Percentiles rank a stretch among this genome's conserved stretches.
Evolutionary conservation across 37 sponge, comb jelly and placozoan species (phyloP).

Genomic region (Aphrocallistes beatrix): DNA sequence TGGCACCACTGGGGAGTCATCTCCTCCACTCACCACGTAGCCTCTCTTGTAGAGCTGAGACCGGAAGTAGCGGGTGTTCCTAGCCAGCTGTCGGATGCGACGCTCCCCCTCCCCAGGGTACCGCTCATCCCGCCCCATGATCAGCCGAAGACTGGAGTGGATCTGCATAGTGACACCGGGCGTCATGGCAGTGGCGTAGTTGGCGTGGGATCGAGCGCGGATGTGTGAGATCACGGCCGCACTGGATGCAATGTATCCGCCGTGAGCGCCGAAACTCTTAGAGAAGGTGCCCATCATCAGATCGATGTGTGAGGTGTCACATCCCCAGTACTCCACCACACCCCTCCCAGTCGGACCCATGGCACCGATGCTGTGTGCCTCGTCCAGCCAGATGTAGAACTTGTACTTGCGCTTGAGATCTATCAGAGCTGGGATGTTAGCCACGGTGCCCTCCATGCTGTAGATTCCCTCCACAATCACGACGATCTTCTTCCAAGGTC

Average conservation of each 20-base stretch:
- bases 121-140: slow-evolving; percentile 89
- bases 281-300: slow-evolving; percentile 99
- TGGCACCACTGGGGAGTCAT: slow-evolving; percentile 30
- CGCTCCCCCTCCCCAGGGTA: slow-evolving; percentile 13
- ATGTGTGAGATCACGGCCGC: slow-evolving; percentile 77
- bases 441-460: slow-evolving; percentile 93
- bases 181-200: slow-evolving; percentile 68
- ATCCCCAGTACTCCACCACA: slow-evolving; percentile 76
- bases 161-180: slow-evolving; percentile 67
- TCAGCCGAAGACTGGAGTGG: slow-evolving; percentile 50
- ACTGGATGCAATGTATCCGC: slow-evolving; percentile 89
- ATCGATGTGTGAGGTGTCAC: slow-evolving; percentile 76
- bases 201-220: slow-evolving; percentile 59
- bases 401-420: slow-evolving; percentile 95
- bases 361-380: slow-evolving; percentile 98
- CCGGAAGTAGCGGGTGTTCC: slow-evolving; percentile 31
- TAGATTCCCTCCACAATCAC: slow-evolving; percentile 95
- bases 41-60: slow-evolving; percentile 11
- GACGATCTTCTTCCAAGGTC: slow-evolving; percentile 96
- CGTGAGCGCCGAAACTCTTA: slow-evolving; percentile 92
- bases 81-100: slow-evolving; percentile 41
- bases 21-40: slow-evolving; percentile 19
- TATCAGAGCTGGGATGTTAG: slow-evolving; percentile 64
- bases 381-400: slow-evolving; percentile 92
- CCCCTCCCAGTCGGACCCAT: slow-evolving; percentile 87